Conservation (phyloP, 2,888 invertebrate species). For the Metopia argyrocephala region DNA sequence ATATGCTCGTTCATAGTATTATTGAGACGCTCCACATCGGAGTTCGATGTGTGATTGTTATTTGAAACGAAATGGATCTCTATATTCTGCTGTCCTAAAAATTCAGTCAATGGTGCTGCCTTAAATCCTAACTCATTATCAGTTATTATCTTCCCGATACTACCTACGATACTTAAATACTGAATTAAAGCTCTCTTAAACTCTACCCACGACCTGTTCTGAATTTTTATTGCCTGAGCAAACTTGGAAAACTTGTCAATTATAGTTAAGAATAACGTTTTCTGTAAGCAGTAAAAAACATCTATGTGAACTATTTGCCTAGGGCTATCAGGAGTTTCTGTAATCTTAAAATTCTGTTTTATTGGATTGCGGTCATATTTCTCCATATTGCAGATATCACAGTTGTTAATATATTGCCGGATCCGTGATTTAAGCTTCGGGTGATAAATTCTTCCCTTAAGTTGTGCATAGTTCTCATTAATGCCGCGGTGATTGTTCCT, state of each 20-base stretch:
- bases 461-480: too few relatives aligned
- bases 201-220: slow-evolving; percentile 57
- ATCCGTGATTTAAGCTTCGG: too few relatives aligned
- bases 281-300: too few relatives aligned
- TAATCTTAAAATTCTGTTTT: not conserved
- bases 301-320: slow-evolving; percentile 21
- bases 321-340: not conserved
- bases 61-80: too few relatives aligned
- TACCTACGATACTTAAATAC: slow-evolving; percentile 55
- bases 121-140: slow-evolving; percentile 65
- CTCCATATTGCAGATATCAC: too few relatives aligned
- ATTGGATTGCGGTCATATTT: too few relatives aligned
- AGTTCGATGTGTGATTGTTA: slow-evolving; percentile 59
- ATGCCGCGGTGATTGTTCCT: too few relatives aligned
- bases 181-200: slow-evolving; percentile 50
- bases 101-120: slow-evolving; percentile 60
- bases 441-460: too few relatives aligned
- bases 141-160: slow-evolving; percentile 49
- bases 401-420: too few relatives aligned
- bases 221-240: slow-evolving; percentile 24
- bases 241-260: slow-evolving; percentile 49
- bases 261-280: slow-evolving; percentile 35
- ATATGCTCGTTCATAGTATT: slow-evolving; percentile 64
- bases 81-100: too few relatives aligned
- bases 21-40: slow-evolving; percentile 63